Evolutionary conservation across 1,140 invertebrate genomes (phyloP).

Genomic region (Scaptodrosophila lebanonensis): DNA sequence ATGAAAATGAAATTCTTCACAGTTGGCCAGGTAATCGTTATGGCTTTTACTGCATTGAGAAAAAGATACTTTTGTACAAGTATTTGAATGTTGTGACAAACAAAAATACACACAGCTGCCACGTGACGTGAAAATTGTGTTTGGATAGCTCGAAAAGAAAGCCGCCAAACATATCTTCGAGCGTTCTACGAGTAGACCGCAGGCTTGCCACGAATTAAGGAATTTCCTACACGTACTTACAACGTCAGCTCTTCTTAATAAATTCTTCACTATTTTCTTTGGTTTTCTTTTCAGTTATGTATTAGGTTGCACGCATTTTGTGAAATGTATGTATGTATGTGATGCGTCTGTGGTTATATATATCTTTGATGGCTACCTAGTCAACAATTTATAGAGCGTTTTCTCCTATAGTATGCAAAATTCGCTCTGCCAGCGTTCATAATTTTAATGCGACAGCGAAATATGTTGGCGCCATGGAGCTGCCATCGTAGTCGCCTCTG

Average conservation of each 20-base stretch:
- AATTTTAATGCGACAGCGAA: conserved; percentile 66
- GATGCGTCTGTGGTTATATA: not conserved
- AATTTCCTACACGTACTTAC: conserved; percentile 60
- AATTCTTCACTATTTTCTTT: conserved; percentile 40
- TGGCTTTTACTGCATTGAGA: too few relatives aligned
- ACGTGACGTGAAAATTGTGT: conserved; percentile 56
- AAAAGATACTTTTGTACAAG: too few relatives aligned
- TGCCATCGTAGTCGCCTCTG: conserved; percentile 6
- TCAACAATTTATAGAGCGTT: conserved; percentile 1
- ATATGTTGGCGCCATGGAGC: conserved; percentile 63
- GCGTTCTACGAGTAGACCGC: not conserved
- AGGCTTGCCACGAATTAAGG: conserved; percentile 40
- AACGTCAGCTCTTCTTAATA: too few relatives aligned
- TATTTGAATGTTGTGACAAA: too few relatives aligned
- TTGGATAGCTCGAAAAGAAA: conserved; percentile 19
- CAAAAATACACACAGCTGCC: conserved; percentile 25
- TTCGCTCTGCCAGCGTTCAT: conserved; percentile 56
- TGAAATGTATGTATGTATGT: conserved; percentile 6
- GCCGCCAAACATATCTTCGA: conserved; percentile 38
- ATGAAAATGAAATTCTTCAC: conserved; percentile 24
- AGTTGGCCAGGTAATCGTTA: conserved; percentile 25
- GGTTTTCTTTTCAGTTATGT: not conserved
- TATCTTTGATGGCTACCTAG: conserved; percentile 22
- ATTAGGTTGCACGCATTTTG: conserved; percentile 19
- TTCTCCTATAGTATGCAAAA: conserved; percentile 51